Base-by-base conservation (phyloP, 2,797 vertebrate genomes). In the Danio jaintianensis region DNA sequence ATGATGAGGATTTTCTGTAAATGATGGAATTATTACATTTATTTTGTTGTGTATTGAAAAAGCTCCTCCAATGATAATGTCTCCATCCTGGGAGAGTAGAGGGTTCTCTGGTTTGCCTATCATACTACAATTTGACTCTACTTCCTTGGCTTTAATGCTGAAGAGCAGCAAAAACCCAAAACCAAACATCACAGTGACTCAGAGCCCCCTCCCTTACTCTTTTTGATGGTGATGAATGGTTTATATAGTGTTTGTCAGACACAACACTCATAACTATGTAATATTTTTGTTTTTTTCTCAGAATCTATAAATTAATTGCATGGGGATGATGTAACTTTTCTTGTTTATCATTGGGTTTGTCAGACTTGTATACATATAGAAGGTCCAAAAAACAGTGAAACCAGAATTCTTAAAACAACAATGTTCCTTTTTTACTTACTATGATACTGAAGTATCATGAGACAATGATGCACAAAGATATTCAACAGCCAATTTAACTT, bases 41-140 rank as follows among this genome's bases (percentile, higher is more conserved):
- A 92, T 85, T 83, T 86, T 87, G 75, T 84, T 87, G 81, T 87
- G 89, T 74, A 90, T 86, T 78, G 89, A 88, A 84, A 90, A 90
- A 7, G 83, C 85, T 74, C 89, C 89, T 76, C 89, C 89, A 8
- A 90, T 89, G 6, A 85, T 78, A 45, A 90, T 61, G 13, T 90
- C 88, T 45, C 89, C 89, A 77, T 85, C 78, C 48, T 86, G 88
- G 16, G 79, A 86, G 45, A 90, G 79, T 38, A 85, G 45, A 6
- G 87, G 90, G 52, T 85, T 83, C 58, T 91, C 89, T 45, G 89
- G 86, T 2, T 64, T 88, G 5, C 92, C 92, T 56, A 92, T 75
- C 59, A 90, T 89, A 63, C 87, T 74, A 84, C 94, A 94, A 20
- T 78, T 52, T 9, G 0, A 29, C 16, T 48, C 4, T 29, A 89